phyloP scores from a whole-genome alignment of 2,888 invertebrate species.

The Erannis defoliaria region DNA sequence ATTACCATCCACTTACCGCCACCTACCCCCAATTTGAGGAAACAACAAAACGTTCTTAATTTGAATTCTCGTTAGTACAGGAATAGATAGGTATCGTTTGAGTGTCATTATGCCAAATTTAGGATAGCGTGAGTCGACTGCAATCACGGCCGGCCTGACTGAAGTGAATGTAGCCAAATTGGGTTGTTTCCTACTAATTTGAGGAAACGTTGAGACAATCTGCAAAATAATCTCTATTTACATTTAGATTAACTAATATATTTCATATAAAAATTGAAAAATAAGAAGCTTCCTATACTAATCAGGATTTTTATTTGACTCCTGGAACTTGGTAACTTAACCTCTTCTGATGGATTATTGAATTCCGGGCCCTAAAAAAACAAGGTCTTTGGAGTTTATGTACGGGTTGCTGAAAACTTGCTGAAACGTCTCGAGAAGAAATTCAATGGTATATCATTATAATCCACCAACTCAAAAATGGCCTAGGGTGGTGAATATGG shows the following conservation, averaged over 20 bases:
- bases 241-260: too few species aligned
- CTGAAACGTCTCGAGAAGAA: too few species aligned
- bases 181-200: slow-evolving; percentile 16
- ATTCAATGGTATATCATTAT: too few species aligned
- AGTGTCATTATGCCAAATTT: slow-evolving; percentile 39
- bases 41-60: slow-evolving; percentile 48
- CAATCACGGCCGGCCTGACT: slow-evolving; percentile 20
- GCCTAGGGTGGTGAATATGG: too few species aligned
- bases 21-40: slow-evolving; percentile 49
- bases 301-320: too few species aligned
- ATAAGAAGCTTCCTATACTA: too few species aligned
- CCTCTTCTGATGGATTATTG: too few species aligned
- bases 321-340: too few species aligned
- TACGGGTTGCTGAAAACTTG: too few species aligned
- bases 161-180: slow-evolving; percentile 19
- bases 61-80: slow-evolving; percentile 37
- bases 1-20: slow-evolving; percentile 57
- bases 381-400: too few species aligned
- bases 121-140: slow-evolving; percentile 29
- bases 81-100: slow-evolving; percentile 37
- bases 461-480: too few species aligned
- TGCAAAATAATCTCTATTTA: neutral
- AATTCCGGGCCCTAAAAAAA: too few species aligned
- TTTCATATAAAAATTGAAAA: neutral
- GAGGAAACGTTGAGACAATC: slow-evolving; percentile 7